Evolutionary conservation across 2,113 vertebrate species (phyloP).

Genomic region (Mustelus asterias): DNA sequence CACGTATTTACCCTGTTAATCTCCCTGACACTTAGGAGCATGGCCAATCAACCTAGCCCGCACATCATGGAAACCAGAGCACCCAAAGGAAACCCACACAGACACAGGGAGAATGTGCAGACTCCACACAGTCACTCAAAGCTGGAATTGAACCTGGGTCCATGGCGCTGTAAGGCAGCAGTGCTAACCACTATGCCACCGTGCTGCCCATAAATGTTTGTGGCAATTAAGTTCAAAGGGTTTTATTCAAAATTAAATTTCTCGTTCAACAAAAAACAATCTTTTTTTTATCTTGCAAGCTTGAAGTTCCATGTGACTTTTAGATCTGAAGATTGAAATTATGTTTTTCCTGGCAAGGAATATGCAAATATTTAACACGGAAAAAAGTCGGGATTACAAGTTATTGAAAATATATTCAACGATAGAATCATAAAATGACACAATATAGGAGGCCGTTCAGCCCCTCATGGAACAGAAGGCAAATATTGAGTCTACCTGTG

Average conservation of each 20-base stretch:
- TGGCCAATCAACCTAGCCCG: too few relatives aligned
- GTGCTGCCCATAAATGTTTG: background rate
- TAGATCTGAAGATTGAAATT: background rate
- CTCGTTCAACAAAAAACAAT: background rate
- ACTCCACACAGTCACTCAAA: too few relatives aligned
- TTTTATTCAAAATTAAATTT: background rate
- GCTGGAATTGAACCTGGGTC: too few relatives aligned
- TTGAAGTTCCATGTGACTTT: background rate
- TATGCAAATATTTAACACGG: background rate
- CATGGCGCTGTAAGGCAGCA: too few relatives aligned
- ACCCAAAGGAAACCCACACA: too few relatives aligned
- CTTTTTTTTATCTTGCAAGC: background rate
- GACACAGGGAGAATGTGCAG: too few relatives aligned
- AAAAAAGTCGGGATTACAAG: background rate
- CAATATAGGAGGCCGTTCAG: background rate
- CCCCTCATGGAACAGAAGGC: background rate
- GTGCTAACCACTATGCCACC: too few relatives aligned
- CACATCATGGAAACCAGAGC: too few relatives aligned
- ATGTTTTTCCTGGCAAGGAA: background rate
- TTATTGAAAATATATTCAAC: background rate
- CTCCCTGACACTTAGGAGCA: too few relatives aligned
- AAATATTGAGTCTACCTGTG: background rate
- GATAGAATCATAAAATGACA: background rate
- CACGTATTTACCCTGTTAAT: too few relatives aligned
- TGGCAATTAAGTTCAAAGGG: background rate